Conservation (phyloP, 2,888 invertebrate genomes). For the Tyria jacobaeae region DNA sequence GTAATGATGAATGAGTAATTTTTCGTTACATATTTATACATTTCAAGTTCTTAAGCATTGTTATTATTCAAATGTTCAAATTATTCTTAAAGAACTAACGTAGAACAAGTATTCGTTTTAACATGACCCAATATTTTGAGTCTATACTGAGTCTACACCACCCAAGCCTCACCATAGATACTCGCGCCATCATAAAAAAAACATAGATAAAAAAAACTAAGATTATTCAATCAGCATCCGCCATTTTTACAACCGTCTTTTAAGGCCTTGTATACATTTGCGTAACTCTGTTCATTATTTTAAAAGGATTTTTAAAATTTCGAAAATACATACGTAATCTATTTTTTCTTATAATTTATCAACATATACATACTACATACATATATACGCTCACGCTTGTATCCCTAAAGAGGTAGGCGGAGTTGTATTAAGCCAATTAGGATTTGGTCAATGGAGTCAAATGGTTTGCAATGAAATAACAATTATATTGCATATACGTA, state of each 20-base stretch:
- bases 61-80: not conserved
- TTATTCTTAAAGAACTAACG: not conserved
- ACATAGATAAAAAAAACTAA: conserved; percentile 31
- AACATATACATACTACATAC: too few relatives aligned
- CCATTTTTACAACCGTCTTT: conserved; percentile 38
- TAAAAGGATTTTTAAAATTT: too few relatives aligned
- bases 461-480: too few relatives aligned
- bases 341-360: too few relatives aligned
- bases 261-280: conserved; percentile 13
- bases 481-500: too few relatives aligned
- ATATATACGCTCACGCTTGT: too few relatives aligned
- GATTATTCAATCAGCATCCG: conserved; percentile 31
- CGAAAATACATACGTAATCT: too few relatives aligned
- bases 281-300: not conserved
- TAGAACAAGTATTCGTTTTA: not conserved
- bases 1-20: not conserved
- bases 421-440: too few relatives aligned
- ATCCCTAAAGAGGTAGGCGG: too few relatives aligned
- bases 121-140: not conserved
- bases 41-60: not conserved
- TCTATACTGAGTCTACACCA: conserved; percentile 5
- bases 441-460: too few relatives aligned
- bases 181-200: conserved; percentile 27
- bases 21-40: not conserved
- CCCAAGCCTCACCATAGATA: conserved; percentile 14